These are phyloP conservation scores for Mylabris phalerata DNA, from an alignment of 1,140 invertebrate genomes.

Conservation along the genomic window DNA sequence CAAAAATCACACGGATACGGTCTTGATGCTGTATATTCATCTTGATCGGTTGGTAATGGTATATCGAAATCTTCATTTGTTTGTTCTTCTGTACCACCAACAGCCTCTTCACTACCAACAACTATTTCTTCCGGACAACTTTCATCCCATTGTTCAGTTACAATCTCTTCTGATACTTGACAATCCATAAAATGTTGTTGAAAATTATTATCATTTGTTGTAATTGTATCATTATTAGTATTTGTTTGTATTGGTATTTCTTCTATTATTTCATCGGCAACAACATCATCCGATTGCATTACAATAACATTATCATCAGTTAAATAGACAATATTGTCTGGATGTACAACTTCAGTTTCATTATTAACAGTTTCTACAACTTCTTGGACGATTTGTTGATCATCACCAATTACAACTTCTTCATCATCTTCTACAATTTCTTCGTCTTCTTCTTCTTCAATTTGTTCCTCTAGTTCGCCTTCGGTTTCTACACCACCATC, in stretches of 20 bases:
- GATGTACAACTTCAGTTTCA: conserved; percentile 45
- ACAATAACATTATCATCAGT: conserved; percentile 42
- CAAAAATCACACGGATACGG: conserved; percentile 82
- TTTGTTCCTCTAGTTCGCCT: conserved; percentile 22
- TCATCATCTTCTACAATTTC: conserved; percentile 41
- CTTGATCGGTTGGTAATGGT: conserved; percentile 71
- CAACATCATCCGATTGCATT: conserved; percentile 29
- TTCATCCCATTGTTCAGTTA: conserved; percentile 67
- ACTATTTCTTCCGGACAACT: conserved; percentile 38
- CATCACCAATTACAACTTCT: conserved; percentile 11
- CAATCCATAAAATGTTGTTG: conserved; percentile 42
- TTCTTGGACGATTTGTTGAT: conserved; percentile 20
- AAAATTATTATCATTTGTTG: conserved; percentile 29
- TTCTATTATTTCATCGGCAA: conserved; percentile 6
- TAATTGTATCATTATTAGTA: background rate
- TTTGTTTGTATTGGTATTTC: too few relatives aligned
- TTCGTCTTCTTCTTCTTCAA: conserved; percentile 37
- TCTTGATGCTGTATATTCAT: conserved; percentile 70
- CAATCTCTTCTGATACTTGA: conserved; percentile 66
- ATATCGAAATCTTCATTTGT: conserved; percentile 64
- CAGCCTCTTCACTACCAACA: conserved; percentile 47
- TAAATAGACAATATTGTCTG: conserved; percentile 46
- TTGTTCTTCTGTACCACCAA: conserved; percentile 51
- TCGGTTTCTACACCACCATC: too few relatives aligned
- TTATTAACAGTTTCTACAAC: conserved; percentile 41